Conservation (phyloP, 92 coral and sea anemone genomes). For the Porites lobata region DNA sequence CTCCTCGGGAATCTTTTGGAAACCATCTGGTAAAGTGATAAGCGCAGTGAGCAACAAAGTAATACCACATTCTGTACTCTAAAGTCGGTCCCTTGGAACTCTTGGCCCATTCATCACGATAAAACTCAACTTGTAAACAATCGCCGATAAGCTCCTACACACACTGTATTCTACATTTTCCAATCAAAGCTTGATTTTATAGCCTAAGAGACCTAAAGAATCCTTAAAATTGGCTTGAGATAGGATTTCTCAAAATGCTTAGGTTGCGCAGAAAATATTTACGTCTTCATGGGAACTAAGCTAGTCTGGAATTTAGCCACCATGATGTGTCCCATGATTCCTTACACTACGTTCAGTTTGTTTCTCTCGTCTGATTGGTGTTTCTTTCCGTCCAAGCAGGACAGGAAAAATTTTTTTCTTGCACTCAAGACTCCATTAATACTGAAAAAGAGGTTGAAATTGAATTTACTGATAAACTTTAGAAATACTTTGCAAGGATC, state of each 20-base stretch:
- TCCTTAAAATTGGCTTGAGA: not conserved
- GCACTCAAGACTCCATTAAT: not conserved
- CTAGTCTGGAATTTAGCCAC: slow-evolving; percentile 22
- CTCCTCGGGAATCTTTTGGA: slow-evolving; percentile 90
- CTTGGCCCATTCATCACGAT: not conserved
- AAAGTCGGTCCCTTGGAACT: not conserved
- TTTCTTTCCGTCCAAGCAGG: not conserved
- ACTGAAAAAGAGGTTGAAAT: not conserved
- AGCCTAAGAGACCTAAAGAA: not conserved
- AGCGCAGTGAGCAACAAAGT: slow-evolving; percentile 94
- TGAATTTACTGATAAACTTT: too few species aligned
- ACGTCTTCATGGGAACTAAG: slow-evolving; percentile 35
- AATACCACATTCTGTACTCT: slow-evolving; percentile 88
- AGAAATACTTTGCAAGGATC: too few species aligned
- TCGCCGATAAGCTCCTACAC: not conserved
- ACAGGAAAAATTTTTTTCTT: not conserved
- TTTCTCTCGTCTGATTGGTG: slow-evolving; percentile 1
- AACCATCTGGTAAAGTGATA: slow-evolving; percentile 99
- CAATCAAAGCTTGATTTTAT: not conserved
- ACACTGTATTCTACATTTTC: not conserved
- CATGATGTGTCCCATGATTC: slow-evolving; percentile 45
- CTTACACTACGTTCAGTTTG: too few species aligned
- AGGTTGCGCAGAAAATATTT: slow-evolving; percentile 34
- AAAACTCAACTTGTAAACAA: not conserved
- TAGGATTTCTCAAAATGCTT: not conserved